A percentile compares a stretch with the other conserved stretches of the same genome.
Evolutionary conservation across 2,888 invertebrate species (phyloP).

Genomic region (Calameuta idolon): DNA sequence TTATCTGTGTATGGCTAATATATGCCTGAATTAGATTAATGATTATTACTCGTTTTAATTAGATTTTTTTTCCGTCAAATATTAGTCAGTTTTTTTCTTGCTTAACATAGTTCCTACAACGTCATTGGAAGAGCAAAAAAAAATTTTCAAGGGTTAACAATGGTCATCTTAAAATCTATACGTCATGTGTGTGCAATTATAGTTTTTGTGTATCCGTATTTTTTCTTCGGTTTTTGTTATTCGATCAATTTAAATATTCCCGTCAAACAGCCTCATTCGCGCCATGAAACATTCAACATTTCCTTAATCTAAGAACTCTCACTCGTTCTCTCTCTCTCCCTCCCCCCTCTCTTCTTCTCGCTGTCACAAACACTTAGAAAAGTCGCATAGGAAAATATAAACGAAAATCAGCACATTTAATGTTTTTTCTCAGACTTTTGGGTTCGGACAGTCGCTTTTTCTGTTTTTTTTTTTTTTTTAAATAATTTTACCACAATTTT

Average conservation of each 20-base stretch:
- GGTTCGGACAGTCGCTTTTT: slow-evolving; percentile 35
- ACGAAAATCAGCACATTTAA: slow-evolving; percentile 37
- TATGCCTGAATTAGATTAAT: background rate
- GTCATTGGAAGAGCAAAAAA: background rate
- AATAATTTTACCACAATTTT: background rate
- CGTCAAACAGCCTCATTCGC: background rate
- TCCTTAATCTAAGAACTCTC: background rate
- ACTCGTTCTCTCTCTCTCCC: background rate
- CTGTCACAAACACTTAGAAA: slow-evolving; percentile 31
- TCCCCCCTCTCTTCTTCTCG: slow-evolving; percentile 1
- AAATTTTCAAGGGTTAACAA: background rate
- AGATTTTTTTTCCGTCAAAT: background rate
- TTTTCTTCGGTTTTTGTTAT: background rate
- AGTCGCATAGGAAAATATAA: slow-evolving; percentile 53
- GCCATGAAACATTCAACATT: background rate
- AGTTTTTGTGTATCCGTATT: background rate
- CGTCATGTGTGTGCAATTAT: background rate
- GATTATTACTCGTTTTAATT: background rate
- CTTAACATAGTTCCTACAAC: background rate
- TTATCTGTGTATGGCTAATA: background rate
- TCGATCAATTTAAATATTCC: background rate
- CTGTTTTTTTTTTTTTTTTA: background rate
- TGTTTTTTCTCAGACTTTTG: slow-evolving; percentile 40
- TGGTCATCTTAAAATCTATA: background rate
- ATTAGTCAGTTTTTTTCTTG: background rate